Evolutionary conservation across 2,113 vertebrate species (phyloP).

Genomic region (Equus przewalskii): DNA sequence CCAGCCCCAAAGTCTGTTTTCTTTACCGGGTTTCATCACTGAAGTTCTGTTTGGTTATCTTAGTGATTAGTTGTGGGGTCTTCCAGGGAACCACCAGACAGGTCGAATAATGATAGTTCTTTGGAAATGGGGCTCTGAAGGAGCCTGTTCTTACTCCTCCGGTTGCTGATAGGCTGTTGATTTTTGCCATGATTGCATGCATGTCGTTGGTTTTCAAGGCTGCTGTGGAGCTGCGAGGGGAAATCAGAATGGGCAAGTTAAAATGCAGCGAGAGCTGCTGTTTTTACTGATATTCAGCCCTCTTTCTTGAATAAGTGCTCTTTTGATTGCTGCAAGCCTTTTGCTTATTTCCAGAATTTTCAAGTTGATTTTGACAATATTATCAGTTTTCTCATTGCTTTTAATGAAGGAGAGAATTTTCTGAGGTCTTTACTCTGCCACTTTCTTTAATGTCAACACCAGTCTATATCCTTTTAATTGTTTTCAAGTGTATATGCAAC

Average conservation of each 20-base stretch:
- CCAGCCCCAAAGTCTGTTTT: not conserved
- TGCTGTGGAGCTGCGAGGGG: not conserved
- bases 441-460: not conserved
- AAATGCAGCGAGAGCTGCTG: not conserved
- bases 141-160: not conserved
- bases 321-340: not conserved
- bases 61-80: not conserved
- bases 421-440: not conserved
- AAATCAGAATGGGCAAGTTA: not conserved
- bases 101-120: not conserved
- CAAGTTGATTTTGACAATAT: conserved; percentile 2
- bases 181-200: not conserved
- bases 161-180: not conserved
- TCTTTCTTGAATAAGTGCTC: not conserved
- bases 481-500: not conserved
- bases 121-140: not conserved
- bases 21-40: not conserved
- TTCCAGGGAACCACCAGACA: not conserved
- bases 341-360: conserved; percentile 2
- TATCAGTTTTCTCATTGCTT: conserved; percentile 29
- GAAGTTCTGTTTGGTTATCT: conserved; percentile 12
- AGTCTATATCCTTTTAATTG: not conserved
- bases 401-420: conserved; percentile 20
- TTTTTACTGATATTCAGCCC: not conserved
- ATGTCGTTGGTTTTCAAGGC: not conserved